Evolutionary conservation across 2,888 invertebrate genomes (phyloP).

Genomic region (Eupsilia transversa): DNA sequence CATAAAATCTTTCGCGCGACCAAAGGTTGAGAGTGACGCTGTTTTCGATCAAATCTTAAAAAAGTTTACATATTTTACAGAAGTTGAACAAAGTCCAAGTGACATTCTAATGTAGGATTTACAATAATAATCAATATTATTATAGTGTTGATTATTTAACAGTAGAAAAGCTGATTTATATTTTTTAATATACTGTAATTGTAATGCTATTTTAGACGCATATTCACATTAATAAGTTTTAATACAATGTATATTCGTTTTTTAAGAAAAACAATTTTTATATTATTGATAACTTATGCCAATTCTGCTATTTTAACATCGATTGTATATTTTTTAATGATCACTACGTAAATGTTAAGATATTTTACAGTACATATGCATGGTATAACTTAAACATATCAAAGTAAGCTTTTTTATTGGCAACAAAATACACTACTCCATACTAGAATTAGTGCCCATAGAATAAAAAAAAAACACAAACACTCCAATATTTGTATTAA

Average conservation of each 20-base stretch:
- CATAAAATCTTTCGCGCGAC: neutral
- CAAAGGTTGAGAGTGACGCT: slow-evolving; percentile 16
- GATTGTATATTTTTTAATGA: neutral
- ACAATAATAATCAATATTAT: neutral
- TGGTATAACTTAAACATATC: slow-evolving; percentile 44
- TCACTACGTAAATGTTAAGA: neutral
- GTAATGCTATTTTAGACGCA: slow-evolving; percentile 7
- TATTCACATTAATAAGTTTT: neutral
- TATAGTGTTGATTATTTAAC: neutral
- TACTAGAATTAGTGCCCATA: slow-evolving; percentile 7
- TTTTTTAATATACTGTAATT: slow-evolving; percentile 6
- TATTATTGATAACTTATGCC: neutral
- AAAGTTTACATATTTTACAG: neutral
- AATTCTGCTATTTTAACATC: slow-evolving; percentile 19
- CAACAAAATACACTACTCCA: slow-evolving; percentile 40
- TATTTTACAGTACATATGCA: slow-evolving; percentile 32
- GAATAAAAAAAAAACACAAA: neutral
- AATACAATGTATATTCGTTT: neutral
- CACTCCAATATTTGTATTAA: slow-evolving; percentile 18
- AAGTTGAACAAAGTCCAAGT: neutral
- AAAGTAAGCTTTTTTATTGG: slow-evolving; percentile 42
- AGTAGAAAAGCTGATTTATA: neutral
- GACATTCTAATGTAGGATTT: neutral
- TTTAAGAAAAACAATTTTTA: neutral
- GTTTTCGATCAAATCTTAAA: neutral